Evolutionary conservation across 2,797 vertebrate genomes (phyloP).

Genomic region (Lithobates sylvaticus): DNA sequence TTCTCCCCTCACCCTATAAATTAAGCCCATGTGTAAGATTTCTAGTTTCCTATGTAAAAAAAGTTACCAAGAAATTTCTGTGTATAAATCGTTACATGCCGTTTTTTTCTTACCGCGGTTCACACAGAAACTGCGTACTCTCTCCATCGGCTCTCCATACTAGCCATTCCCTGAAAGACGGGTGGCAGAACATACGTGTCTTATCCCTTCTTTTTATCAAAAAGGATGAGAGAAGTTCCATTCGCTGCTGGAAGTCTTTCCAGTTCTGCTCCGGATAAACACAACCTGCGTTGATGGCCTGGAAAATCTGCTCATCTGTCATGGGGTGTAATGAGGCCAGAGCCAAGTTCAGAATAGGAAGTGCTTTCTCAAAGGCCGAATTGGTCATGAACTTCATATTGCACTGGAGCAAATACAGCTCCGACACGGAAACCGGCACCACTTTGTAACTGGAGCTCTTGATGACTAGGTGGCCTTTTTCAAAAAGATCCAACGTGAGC

Average conservation of each 20-base stretch:
- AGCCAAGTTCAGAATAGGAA: conserved; percentile 91
- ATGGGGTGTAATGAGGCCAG: conserved; percentile 95
- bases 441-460: conserved; percentile 98
- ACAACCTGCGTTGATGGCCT: conserved; percentile 88
- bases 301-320: conserved; percentile 97
- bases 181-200: conserved; percentile 98
- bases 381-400: conserved; percentile 98
- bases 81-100: too few relatives aligned
- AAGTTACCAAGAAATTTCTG: too few relatives aligned
- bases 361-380: conserved; percentile 90
- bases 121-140: conserved; percentile 93
- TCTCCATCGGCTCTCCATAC: conserved; percentile 96
- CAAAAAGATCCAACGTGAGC: conserved; percentile 95
- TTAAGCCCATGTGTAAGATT: background rate
- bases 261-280: conserved; percentile 85
- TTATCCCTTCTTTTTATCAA: conserved; percentile 93
- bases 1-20: background rate
- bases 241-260: conserved; percentile 95
- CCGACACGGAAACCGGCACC: conserved; percentile 93
- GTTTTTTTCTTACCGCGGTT: conserved; percentile 85
- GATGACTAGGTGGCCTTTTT: conserved; percentile 94
- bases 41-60: too few relatives aligned
- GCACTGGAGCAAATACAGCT: conserved; percentile 96
- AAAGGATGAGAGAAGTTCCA: conserved; percentile 92
- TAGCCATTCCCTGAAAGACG: conserved; percentile 97